Conservation (phyloP, 92 coral and sea anemone genomes). For the Micromussa lordhowensis region DNA sequence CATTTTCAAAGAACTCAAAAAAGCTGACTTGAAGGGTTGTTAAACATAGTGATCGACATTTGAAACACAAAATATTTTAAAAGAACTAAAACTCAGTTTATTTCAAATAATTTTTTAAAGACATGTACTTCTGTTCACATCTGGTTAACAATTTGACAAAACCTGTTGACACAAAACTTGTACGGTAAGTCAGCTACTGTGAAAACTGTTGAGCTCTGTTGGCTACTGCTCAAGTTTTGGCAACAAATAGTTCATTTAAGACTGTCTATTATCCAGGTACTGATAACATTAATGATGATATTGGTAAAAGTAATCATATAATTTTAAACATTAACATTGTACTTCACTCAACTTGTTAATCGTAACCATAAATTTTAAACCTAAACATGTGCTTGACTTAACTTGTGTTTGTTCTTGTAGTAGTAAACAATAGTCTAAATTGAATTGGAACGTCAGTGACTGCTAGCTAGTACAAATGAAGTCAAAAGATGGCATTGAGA, state of each 20-base stretch:
- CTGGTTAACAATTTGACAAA: too few species aligned
- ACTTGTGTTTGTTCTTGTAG: neutral
- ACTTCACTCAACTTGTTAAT: too few species aligned
- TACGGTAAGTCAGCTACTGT: too few species aligned
- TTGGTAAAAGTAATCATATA: too few species aligned
- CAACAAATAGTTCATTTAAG: too few species aligned
- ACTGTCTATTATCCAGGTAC: too few species aligned
- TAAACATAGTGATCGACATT: neutral
- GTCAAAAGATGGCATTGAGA: neutral
- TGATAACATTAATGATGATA: too few species aligned
- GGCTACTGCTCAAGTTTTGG: too few species aligned
- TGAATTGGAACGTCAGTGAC: conserved; percentile 7
- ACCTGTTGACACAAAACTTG: too few species aligned
- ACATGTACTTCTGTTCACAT: too few species aligned
- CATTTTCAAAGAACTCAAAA: neutral
- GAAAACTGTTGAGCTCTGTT: too few species aligned
- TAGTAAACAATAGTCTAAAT: neutral
- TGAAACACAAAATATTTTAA: neutral
- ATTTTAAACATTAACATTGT: too few species aligned
- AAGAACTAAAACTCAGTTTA: conserved; percentile 5
- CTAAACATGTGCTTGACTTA: conserved; percentile 7
- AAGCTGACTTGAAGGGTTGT: conserved; percentile 15
- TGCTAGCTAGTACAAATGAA: neutral
- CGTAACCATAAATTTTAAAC: neutral
- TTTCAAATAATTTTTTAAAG: neutral